phyloP scores from a whole-genome alignment of 1,140 invertebrate genomes.

The Macrobrachium rosenbergii region DNA sequence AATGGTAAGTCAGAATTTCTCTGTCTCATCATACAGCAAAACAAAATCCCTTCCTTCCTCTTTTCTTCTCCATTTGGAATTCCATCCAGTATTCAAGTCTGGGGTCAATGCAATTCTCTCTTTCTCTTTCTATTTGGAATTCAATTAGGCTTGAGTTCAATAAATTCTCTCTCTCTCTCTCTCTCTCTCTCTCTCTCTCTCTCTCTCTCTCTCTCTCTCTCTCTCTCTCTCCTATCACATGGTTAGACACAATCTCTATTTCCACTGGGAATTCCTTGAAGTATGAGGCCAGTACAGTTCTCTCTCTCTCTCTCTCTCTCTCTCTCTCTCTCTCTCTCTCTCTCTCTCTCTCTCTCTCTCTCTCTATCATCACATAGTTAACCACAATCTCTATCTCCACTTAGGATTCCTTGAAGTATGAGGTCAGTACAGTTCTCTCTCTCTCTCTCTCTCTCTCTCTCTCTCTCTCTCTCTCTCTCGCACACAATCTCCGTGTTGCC shows the following conservation, averaged over 20 bases:
- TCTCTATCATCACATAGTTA: background rate
- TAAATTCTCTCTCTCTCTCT: background rate
- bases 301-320: background rate
- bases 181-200: background rate
- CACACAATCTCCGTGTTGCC: background rate
- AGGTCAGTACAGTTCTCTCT: background rate
- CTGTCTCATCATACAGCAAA: too few species aligned
- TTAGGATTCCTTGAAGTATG: background rate
- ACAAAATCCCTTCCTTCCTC: conserved; percentile 22
- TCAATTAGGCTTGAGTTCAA: background rate
- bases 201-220: background rate
- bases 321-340: background rate
- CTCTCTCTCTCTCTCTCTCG: background rate
- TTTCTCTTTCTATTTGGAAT: background rate
- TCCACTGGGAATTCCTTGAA: background rate
- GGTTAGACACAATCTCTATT: background rate
- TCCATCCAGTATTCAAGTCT: background rate
- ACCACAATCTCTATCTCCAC: background rate
- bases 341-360: background rate
- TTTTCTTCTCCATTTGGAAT: background rate
- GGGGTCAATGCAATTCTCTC: background rate
- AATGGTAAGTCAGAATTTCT: too few species aligned
- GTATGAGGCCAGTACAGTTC: background rate
- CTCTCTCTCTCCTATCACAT: background rate
- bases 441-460: background rate